Evolutionary conservation across 2,797 vertebrate genomes (phyloP).

Genomic region (Carcharodon carcharias): DNA sequence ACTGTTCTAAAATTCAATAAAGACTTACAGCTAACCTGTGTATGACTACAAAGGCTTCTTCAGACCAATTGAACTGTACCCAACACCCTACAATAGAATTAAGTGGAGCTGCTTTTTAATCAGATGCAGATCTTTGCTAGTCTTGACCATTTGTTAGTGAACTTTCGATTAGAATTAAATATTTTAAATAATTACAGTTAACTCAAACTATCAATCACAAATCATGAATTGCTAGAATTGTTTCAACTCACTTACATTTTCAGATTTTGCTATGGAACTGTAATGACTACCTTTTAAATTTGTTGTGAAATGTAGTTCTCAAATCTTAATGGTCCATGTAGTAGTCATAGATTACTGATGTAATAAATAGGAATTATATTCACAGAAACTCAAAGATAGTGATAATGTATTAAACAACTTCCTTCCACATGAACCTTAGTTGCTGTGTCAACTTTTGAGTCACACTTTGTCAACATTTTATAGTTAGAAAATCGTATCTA

Average conservation of each 20-base stretch:
- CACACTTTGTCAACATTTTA: neutral
- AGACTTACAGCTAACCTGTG: no score
- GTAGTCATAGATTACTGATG: neutral
- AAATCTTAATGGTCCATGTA: neutral
- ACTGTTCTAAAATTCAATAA: no score
- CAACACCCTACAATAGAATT: neutral
- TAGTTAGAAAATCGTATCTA: neutral
- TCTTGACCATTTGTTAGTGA: neutral
- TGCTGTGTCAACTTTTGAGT: neutral
- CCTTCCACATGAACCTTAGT: neutral
- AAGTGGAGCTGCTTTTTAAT: neutral
- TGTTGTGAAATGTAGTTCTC: neutral
- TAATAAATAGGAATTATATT: neutral
- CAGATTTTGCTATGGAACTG: neutral
- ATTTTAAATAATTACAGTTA: neutral
- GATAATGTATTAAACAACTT: neutral
- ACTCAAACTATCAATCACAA: neutral
- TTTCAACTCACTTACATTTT: neutral
- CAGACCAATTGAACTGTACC: no score
- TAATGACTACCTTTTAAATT: neutral
- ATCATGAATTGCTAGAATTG: neutral
- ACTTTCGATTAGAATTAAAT: neutral
- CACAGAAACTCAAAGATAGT: neutral
- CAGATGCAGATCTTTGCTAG: neutral
- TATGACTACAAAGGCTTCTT: no score